These are phyloP conservation scores for Benitochromis conjunctus DNA, from an alignment of 2,113 vertebrate species.

Conservation along the genomic window DNA sequence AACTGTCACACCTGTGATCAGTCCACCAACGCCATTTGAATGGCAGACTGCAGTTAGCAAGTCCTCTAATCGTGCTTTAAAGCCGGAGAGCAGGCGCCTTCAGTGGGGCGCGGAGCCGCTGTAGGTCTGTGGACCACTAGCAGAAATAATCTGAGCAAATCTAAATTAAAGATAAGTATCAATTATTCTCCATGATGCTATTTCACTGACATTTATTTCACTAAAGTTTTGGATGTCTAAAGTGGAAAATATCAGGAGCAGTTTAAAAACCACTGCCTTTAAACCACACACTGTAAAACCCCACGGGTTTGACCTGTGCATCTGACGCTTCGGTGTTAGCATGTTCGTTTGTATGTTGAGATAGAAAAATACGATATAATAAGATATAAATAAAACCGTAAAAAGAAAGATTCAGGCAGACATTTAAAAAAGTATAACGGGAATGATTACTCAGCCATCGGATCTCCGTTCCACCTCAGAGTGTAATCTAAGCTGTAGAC, in stretches of 20 bases:
- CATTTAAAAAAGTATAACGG: no score
- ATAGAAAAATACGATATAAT: not conserved
- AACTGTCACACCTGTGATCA: not conserved
- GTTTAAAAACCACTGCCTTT: not conserved
- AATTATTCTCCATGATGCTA: not conserved
- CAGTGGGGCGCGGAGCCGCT: not conserved
- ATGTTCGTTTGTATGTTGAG: not conserved
- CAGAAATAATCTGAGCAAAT: not conserved
- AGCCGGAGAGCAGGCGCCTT: not conserved
- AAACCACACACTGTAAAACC: not conserved
- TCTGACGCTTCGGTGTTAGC: rapidly evolving
- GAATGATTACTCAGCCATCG: no score
- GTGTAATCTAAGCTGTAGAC: no score
- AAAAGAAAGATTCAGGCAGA: not conserved
- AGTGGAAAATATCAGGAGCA: not conserved
- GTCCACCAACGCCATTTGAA: not conserved
- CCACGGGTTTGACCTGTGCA: not conserved
- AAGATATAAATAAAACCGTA: not conserved
- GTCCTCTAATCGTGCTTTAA: not conserved
- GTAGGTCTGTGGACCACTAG: not conserved
- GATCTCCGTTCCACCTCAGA: no score
- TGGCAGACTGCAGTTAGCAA: not conserved
- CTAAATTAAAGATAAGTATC: rapidly evolving
- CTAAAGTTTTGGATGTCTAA: not conserved
- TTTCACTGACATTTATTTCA: not conserved